These are phyloP conservation scores for Desoria tigrina DNA, from an alignment of 2,888 invertebrate genomes.

Conservation along the genomic window DNA sequence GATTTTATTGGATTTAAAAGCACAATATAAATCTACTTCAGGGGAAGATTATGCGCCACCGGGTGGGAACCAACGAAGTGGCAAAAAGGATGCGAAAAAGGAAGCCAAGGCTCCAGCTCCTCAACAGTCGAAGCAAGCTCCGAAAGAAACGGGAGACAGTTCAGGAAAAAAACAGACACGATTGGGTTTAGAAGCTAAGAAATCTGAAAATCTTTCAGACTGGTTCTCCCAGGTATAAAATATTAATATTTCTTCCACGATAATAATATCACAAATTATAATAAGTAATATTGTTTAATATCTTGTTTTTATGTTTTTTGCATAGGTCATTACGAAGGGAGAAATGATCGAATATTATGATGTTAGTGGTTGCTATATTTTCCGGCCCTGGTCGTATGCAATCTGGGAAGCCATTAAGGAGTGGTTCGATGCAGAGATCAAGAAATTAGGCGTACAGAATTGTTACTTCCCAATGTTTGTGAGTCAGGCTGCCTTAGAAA, in stretches of 20 bases:
- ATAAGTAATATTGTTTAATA: conserved; percentile 4
- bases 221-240: conserved; percentile 95
- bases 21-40: conserved; percentile 66
- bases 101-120: conserved; percentile 54
- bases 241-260: neutral
- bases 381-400: conserved; percentile 93
- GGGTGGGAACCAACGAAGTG: conserved; percentile 21
- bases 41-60: conserved; percentile 41
- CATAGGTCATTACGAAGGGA: conserved; percentile 74
- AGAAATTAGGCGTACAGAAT: conserved; percentile 89
- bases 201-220: conserved; percentile 88
- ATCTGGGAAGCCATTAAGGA: conserved; percentile 91
- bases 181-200: conserved; percentile 88
- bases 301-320: no score
- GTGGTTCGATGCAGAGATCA: conserved; percentile 84
- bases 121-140: conserved; percentile 54
- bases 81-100: conserved; percentile 42
- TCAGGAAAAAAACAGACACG: conserved; percentile 75
- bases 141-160: conserved; percentile 56
- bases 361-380: conserved; percentile 97
- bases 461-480: conserved; percentile 99
- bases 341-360: conserved; percentile 99
- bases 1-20: conserved; percentile 69
- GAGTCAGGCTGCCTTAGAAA: conserved; percentile 82
- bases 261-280: neutral